Percentiles rank a stretch among this genome's conserved stretches.
Evolutionary conservation across 1,140 invertebrate genomes (phyloP).

Genomic region (Charaxes varanes): DNA sequence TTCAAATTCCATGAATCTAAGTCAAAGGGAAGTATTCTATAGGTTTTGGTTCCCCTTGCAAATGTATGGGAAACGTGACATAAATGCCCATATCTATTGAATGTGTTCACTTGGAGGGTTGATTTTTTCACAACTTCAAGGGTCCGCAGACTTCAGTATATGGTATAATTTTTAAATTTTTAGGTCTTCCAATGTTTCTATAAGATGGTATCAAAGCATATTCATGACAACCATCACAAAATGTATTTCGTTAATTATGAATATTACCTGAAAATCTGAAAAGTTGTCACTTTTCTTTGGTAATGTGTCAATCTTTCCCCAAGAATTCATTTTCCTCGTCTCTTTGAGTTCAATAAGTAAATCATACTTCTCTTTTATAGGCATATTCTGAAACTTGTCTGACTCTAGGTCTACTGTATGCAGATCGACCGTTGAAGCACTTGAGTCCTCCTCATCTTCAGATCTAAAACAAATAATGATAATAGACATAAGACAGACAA

Average conservation of each 20-base stretch:
- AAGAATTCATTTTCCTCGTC: slow-evolving; percentile 91
- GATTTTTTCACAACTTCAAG: too few species aligned
- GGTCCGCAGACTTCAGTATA: too few species aligned
- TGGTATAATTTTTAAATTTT: too few species aligned
- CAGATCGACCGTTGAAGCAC: slow-evolving; percentile 77
- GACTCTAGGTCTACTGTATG: slow-evolving; percentile 87
- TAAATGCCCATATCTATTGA: too few species aligned
- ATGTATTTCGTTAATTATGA: too few species aligned
- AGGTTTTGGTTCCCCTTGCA: too few species aligned
- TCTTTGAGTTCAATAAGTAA: slow-evolving; percentile 94
- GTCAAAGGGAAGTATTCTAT: too few species aligned
- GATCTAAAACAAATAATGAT: slow-evolving; percentile 53
- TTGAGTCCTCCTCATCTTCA: slow-evolving; percentile 57
- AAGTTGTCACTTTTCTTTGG: slow-evolving; percentile 83
- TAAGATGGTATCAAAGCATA: not conserved
- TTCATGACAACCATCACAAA: too few species aligned
- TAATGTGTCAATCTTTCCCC: slow-evolving; percentile 88
- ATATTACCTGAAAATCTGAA: slow-evolving; percentile 72
- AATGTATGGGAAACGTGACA: too few species aligned
- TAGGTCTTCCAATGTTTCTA: not conserved
- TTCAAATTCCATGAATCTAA: too few species aligned
- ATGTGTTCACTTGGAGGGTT: too few species aligned
- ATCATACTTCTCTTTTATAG: slow-evolving; percentile 93
- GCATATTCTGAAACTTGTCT: slow-evolving; percentile 86
- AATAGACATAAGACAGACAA: too few species aligned